A percentile compares a stretch with the other conserved stretches of the same genome.
Conservation (phyloP, 2,113 vertebrate genomes). For the Alexandromys fortis region DNA sequence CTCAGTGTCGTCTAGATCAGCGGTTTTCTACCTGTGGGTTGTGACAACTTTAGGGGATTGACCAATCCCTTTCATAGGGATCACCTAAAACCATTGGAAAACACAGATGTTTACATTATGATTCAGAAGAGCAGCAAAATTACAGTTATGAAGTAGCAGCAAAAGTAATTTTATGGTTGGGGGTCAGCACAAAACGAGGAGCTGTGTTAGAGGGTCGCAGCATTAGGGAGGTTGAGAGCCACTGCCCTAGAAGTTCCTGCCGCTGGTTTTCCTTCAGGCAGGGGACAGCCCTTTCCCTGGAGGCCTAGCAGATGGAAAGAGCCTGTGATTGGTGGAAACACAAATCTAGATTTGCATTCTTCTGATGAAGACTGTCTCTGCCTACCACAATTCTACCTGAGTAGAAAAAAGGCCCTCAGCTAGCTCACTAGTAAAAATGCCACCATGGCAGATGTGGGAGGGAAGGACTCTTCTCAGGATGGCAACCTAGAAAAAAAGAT, state of each 20-base stretch:
- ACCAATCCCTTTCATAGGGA: background rate
- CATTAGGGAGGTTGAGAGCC: background rate
- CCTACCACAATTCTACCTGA: background rate
- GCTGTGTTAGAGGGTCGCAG: background rate
- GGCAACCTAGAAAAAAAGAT: background rate
- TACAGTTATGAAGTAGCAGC: background rate
- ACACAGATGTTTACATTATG: background rate
- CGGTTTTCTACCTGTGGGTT: background rate
- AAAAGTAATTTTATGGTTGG: background rate
- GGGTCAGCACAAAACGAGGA: background rate
- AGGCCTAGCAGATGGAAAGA: too few relatives aligned
- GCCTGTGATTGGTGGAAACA: background rate
- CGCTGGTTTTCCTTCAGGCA: too few relatives aligned
- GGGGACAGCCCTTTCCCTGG: background rate
- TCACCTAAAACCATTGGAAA: background rate
- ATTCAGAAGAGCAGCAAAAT: background rate
- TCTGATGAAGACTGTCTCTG: background rate
- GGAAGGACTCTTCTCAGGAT: background rate
- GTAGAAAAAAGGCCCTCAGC: background rate
- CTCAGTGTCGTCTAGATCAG: background rate
- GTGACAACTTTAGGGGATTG: background rate
- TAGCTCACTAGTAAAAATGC: background rate
- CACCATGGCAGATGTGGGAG: background rate
- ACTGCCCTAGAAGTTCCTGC: background rate
- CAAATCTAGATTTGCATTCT: background rate